Evolutionary conservation across 2,113 vertebrate genomes (phyloP), one percentile per base, ranked within the genome.

Genomic region (Python bivittatus): DNA sequence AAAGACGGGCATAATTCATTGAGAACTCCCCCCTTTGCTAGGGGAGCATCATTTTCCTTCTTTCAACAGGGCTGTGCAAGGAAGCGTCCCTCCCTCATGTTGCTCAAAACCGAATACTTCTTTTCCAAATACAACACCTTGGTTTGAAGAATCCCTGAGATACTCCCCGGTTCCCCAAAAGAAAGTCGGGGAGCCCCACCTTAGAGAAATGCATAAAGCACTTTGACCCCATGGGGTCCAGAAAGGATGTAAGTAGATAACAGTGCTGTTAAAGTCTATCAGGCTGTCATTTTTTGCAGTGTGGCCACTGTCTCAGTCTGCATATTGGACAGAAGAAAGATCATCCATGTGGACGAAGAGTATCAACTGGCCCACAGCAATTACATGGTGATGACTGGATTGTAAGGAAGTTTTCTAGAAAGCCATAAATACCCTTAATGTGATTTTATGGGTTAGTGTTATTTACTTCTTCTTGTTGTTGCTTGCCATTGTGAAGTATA

Each of bases 351-450:
- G 23, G 38, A 23, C 25, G 2, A 15, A 44, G 87, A 2, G 1
- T 25, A 53, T n/a, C 29, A 72, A 12, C 33, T 7, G 23, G 3
- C 44, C 42, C 44, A 0, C 13, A 15, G 58, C 38, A 44, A 6
- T 42, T 44, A 48, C 44, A 1, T 3, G 0, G 38, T 25, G 27
- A 15, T 7, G 29, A n/a, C n/a, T 90, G 61, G 20, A 2, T 38
- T 1, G 27, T 38, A 48, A 56, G 3, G 13, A 33, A 72, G 88
- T 90, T 89, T 64, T 93, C 92, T 94, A 95, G 95, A 96, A 97
- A 97, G 95, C 96, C 94, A 96, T 96, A 94, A 91, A 27, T 85
- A 94, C 95, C 96, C 88, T 91, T 2, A 2, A 86, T 95, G 94
- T 95, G 89, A 92, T 60, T 10, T 91, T 89, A 68, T 94, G 94